phyloP scores from a whole-genome alignment of 2,888 invertebrate species.

The Eupithecia inturbata region DNA sequence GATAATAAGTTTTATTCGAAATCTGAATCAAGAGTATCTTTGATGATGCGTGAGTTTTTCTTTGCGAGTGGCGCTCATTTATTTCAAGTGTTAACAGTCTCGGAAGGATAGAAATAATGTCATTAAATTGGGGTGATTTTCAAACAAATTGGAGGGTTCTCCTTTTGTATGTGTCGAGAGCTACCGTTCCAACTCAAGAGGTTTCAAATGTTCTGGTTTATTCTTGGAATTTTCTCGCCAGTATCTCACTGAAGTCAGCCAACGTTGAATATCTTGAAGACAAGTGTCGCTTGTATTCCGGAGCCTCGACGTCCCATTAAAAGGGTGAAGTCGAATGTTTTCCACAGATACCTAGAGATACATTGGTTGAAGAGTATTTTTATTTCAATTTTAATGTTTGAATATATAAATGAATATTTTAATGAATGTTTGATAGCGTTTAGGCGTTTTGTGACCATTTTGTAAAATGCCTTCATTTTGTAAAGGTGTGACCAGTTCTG shows the following conservation, averaged over 20 bases:
- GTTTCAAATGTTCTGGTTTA: constrained; percentile 45
- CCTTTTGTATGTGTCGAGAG: constrained; percentile 53
- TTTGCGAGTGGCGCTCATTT: constrained; percentile 25
- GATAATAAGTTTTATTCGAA: not conserved
- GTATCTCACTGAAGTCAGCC: not conserved
- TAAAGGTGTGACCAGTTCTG: too few species aligned
- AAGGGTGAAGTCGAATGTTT: not conserved
- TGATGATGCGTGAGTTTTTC: not conserved
- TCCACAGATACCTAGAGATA: not conserved
- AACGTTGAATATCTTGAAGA: constrained; percentile 2
- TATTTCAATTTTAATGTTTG: too few species aligned
- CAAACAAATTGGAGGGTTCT: constrained; percentile 58
- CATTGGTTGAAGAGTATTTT: not conserved
- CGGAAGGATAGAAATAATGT: constrained; percentile 38
- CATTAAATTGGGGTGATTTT: constrained; percentile 42
- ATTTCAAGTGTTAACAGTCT: constrained; percentile 32
- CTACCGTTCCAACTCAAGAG: constrained; percentile 44
- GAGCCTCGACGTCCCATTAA: not conserved
- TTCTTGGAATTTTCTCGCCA: constrained; percentile 2
- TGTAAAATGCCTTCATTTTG: too few species aligned
- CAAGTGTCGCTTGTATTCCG: constrained; percentile 1
- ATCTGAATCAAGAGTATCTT: not conserved
- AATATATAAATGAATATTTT: too few species aligned
- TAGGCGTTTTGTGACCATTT: too few species aligned
- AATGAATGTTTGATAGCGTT: too few species aligned